Conservation (phyloP, 2,113 vertebrate species). For the Caretta caretta region DNA sequence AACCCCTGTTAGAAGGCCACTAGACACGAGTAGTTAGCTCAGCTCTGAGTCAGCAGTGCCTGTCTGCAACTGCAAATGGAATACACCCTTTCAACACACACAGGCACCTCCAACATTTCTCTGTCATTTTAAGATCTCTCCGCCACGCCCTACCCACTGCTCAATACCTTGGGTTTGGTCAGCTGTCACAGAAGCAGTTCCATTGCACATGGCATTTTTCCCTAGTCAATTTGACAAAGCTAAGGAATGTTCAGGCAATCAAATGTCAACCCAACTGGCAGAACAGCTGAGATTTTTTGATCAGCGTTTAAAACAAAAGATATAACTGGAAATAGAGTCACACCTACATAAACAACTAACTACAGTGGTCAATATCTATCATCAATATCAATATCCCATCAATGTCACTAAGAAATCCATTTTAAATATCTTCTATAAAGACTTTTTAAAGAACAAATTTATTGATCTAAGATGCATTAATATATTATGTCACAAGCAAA, state of each 20-base stretch:
- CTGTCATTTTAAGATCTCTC: constrained; percentile 18
- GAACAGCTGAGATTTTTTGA: not conserved
- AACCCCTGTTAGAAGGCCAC: not conserved
- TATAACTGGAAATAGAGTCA: not conserved
- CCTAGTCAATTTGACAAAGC: constrained; percentile 13
- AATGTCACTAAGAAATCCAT: not conserved
- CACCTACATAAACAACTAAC: not conserved
- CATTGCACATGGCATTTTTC: not conserved
- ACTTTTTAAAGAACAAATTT: not conserved
- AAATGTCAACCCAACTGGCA: constrained; percentile 11
- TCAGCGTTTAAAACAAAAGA: not conserved
- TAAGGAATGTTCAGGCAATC: not conserved
- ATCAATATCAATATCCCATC: too few relatives aligned
- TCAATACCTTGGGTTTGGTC: constrained; percentile 32
- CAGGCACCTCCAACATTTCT: constrained; percentile 32
- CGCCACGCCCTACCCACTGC: not conserved
- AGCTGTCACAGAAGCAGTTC: constrained; percentile 31
- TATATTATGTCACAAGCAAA: constrained; percentile 3
- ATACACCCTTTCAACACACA: constrained; percentile 61
- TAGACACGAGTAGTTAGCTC: not conserved
- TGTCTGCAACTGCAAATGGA: constrained; percentile 51
- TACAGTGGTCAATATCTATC: constrained; percentile 10
- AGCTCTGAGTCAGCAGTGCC: constrained; percentile 70
- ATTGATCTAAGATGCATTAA: constrained; percentile 21
- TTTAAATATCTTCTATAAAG: not conserved